A percentile compares a stretch with the other conserved stretches of the same genome.
Evolutionary conservation across 2,888 invertebrate species (phyloP).

Genomic region (Calliopum simillimum): DNA sequence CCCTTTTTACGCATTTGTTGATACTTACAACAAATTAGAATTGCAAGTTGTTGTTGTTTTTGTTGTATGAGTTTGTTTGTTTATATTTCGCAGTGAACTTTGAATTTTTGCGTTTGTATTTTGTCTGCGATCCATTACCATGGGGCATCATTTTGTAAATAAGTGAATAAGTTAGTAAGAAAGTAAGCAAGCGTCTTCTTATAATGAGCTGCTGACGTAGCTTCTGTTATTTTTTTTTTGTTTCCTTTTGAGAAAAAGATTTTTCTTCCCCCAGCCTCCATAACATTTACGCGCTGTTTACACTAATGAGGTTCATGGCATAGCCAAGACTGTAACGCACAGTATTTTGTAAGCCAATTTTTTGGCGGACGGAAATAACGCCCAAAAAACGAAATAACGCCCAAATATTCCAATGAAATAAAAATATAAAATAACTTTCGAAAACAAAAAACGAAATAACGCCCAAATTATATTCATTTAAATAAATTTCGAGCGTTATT

Average conservation of each 20-base stretch:
- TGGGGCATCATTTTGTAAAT: conserved; percentile 32
- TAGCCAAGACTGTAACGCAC: no score
- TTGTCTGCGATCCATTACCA: conserved; percentile 39
- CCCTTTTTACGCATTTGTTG: conserved; percentile 34
- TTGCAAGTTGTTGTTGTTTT: conserved; percentile 27
- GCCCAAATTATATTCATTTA: no score
- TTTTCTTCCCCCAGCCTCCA: background rate
- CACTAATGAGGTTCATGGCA: background rate
- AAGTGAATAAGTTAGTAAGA: conserved; percentile 17
- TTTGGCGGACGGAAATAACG: no score
- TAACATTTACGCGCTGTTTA: background rate
- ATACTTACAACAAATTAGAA: conserved; percentile 55
- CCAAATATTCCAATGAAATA: no score
- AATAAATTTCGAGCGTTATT: no score
- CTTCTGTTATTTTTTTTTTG: background rate
- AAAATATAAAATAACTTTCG: no score
- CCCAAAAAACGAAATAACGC: no score
- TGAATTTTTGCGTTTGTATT: conserved; percentile 24
- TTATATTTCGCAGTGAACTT: conserved; percentile 36
- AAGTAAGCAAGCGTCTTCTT: conserved; percentile 11
- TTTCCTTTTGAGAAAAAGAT: conserved; percentile 5
- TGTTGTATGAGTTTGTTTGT: conserved; percentile 24
- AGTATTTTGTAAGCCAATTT: no score
- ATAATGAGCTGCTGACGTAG: conserved; percentile 24
- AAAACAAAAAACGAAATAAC: no score